These are phyloP conservation scores for Teleogryllus occipitalis DNA, from an alignment of 1,140 invertebrate species.

Conservation along the genomic window DNA sequence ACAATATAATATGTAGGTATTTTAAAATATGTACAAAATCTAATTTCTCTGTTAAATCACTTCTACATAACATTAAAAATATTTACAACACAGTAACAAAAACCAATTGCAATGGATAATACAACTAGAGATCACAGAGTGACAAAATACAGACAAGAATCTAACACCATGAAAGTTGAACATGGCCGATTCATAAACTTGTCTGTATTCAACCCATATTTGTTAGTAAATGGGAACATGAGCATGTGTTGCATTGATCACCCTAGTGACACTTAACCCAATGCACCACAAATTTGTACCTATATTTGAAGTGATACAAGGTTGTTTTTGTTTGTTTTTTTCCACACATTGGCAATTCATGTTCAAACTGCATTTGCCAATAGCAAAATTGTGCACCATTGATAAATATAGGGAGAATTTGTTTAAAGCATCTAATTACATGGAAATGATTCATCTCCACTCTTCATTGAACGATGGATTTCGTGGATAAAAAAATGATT, in stretches of 20 bases:
- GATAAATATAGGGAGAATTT: too few species aligned
- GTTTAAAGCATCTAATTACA: too few species aligned
- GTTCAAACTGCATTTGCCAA: not conserved
- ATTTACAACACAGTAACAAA: constrained; percentile 17
- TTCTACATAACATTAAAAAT: constrained; percentile 8
- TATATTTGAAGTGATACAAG: not conserved
- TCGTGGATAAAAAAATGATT: too few species aligned
- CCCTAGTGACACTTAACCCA: not conserved
- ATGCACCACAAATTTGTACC: constrained; percentile 4
- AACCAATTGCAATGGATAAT: constrained; percentile 13
- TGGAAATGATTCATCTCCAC: too few species aligned
- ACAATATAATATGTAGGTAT: not conserved
- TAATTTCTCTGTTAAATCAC: not conserved
- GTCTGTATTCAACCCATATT: not conserved
- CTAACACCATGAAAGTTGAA: not conserved
- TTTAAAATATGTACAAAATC: constrained; percentile 13
- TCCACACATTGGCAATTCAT: not conserved
- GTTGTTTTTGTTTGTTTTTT: not conserved
- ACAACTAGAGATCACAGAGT: constrained; percentile 15
- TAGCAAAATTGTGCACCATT: too few species aligned
- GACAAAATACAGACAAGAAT: constrained; percentile 8
- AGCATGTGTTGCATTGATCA: not conserved
- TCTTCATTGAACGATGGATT: too few species aligned
- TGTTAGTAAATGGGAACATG: not conserved
- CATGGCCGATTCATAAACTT: not conserved